These are phyloP conservation scores for Falco punctatus DNA, from an alignment of 2,113 vertebrate genomes.

Conservation along the genomic window DNA sequence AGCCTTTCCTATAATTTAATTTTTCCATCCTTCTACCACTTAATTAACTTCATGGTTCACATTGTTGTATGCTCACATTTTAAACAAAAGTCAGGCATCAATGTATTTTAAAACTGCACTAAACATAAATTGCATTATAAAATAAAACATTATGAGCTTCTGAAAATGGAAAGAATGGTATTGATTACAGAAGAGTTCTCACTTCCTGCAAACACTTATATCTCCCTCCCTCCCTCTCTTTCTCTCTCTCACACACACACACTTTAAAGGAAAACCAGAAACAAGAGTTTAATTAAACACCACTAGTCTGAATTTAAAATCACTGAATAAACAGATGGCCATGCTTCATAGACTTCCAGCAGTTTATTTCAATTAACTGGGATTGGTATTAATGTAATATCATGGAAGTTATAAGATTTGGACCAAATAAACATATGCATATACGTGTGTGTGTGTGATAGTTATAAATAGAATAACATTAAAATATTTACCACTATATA, in stretches of 20 bases:
- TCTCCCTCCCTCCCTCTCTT: background rate
- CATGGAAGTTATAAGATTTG: background rate
- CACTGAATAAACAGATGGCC: constrained; percentile 51
- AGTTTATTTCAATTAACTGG: constrained; percentile 28
- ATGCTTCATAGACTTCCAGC: background rate
- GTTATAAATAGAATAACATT: background rate
- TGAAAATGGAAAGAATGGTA: constrained; percentile 62
- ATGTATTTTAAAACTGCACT: constrained; percentile 39
- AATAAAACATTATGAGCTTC: constrained; percentile 56
- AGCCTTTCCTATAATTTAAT: background rate
- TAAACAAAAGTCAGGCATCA: constrained; percentile 11
- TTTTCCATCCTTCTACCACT: background rate
- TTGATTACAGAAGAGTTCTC: constrained; percentile 51
- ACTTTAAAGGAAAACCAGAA: constrained; percentile 48
- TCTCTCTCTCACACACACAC: background rate
- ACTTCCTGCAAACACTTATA: constrained; percentile 61
- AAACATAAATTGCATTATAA: constrained; percentile 35
- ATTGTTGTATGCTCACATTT: background rate
- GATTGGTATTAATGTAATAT: background rate
- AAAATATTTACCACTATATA: background rate
- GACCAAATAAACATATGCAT: background rate
- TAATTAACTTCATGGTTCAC: constrained; percentile 23
- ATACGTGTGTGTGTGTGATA: background rate
- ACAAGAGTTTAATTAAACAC: constrained; percentile 60
- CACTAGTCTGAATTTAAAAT: constrained; percentile 24